These are phyloP conservation scores for Galbula dea DNA, from an alignment of 2,113 vertebrate species.

Conservation along the genomic window DNA sequence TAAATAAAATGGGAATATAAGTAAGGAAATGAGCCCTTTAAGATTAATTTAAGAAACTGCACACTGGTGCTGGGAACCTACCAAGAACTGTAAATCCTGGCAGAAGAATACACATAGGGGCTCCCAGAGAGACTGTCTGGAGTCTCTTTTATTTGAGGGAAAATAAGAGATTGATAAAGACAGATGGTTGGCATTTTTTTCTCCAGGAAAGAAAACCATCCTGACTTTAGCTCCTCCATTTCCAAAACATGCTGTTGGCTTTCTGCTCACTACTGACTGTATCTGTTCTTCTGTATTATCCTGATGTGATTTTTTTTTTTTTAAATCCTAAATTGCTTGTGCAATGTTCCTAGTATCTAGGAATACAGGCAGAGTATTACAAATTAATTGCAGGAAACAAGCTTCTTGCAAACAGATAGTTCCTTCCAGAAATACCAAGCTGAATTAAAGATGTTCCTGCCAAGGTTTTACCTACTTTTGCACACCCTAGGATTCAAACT, in stretches of 20 bases:
- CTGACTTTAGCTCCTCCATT: neutral
- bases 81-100: constrained; percentile 4
- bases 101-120: neutral
- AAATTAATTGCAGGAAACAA: neutral
- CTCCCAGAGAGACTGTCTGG: neutral
- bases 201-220: neutral
- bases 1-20: constrained; percentile 55
- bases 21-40: constrained; percentile 46
- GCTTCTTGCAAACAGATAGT: neutral
- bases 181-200: neutral
- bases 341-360: neutral
- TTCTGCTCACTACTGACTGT: neutral
- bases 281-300: neutral
- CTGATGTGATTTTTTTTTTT: neutral
- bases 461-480: neutral
- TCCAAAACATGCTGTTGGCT: neutral
- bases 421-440: neutral
- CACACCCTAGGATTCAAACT: neutral
- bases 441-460: neutral
- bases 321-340: neutral
- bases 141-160: neutral
- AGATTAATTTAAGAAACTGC: constrained; percentile 42
- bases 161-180: neutral
- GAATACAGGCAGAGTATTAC: neutral
- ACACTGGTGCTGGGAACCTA: neutral